Percentiles rank a stretch among this genome's conserved stretches.
Conservation (phyloP, 1,140 invertebrate genomes). For the Lucilia cuprina region DNA sequence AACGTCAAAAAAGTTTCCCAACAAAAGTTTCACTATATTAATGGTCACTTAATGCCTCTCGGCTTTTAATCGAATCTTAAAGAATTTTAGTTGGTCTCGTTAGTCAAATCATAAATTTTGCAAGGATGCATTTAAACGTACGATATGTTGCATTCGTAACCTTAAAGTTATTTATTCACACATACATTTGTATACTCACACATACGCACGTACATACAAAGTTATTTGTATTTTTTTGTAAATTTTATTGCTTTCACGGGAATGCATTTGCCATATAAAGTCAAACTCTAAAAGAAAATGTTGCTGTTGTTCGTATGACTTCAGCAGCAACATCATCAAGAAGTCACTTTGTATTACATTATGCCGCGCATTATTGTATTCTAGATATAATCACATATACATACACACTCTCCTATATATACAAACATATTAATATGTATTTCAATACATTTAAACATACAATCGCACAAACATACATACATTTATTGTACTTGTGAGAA, state of each 20-base stretch:
- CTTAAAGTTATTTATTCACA: not conserved
- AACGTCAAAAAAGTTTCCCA: no score
- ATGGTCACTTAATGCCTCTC: no score
- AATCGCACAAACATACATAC: not conserved
- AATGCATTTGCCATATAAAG: slow-evolving; percentile 37
- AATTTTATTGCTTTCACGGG: slow-evolving; percentile 37
- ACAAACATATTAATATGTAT: not conserved
- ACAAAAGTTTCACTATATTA: no score
- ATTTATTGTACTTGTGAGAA: slow-evolving; percentile 19
- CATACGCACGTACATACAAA: not conserved
- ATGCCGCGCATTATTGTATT: slow-evolving; percentile 6
- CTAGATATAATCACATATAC: not conserved
- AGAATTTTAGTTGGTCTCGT: not conserved
- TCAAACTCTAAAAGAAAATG: not conserved
- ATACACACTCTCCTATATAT: not conserved
- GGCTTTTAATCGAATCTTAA: no score
- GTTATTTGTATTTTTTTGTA: slow-evolving; percentile 27
- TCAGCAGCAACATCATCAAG: slow-evolving; percentile 25
- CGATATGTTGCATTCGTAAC: not conserved
- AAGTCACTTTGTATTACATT: slow-evolving; percentile 25
- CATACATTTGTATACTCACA: not conserved
- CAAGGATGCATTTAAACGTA: not conserved
- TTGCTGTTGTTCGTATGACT: not conserved
- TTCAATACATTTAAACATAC: not conserved
- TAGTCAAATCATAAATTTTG: not conserved